Percentiles rank a stretch among this genome's conserved stretches.
Evolutionary conservation across 2,113 vertebrate genomes (phyloP).

Genomic region (Gadus chalcogrammus): DNA sequence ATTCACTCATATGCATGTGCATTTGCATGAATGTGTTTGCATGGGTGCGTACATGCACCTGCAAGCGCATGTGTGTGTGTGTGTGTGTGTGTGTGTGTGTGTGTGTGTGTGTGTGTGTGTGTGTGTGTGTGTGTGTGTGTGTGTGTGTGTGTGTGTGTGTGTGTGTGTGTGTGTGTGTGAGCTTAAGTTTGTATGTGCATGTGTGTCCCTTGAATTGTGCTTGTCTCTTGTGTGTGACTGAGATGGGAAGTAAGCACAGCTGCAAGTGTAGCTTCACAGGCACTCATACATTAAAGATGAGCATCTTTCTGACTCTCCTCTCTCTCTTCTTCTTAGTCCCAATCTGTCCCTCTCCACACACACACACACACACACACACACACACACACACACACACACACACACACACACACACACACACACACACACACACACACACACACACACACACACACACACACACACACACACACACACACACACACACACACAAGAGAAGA

Average conservation of each 20-base stretch:
- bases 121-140: neutral
- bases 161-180: neutral
- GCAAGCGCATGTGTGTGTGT: neutral
- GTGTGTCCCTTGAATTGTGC: conserved; percentile 14
- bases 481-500: neutral
- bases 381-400: neutral
- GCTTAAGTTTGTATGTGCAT: neutral
- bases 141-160: too few species aligned
- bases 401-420: conserved; percentile 9
- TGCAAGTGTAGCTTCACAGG: conserved; percentile 63
- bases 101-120: neutral
- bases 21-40: neutral
- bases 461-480: neutral
- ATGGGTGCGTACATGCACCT: neutral
- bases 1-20: neutral
- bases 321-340: neutral
- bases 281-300: conserved; percentile 64
- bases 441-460: neutral
- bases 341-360: neutral
- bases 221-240: conserved; percentile 50
- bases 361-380: too few species aligned
- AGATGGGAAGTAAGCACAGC: conserved; percentile 59
- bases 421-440: conserved; percentile 5
- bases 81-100: neutral
- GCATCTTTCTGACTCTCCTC: conserved; percentile 7